Evolutionary conservation across 2,797 vertebrate species (phyloP).

Genomic region (Enteromius unitaeniatus): DNA sequence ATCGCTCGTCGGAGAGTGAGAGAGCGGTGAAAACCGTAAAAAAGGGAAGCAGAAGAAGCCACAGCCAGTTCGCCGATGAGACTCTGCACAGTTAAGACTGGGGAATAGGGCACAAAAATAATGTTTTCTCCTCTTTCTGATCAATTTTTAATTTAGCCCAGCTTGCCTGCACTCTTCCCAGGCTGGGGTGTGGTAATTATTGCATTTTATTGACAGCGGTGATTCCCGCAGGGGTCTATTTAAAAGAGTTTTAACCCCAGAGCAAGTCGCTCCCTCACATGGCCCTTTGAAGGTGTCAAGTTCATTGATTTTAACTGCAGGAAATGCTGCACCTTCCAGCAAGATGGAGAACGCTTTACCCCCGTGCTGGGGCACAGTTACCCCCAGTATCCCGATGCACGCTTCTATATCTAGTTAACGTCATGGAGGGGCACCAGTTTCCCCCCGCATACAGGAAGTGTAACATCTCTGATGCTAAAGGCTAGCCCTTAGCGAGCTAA

Average conservation of each 20-base stretch:
- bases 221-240: constrained; percentile 87
- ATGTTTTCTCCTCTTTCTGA: constrained; percentile 82
- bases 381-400: constrained; percentile 8
- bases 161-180: constrained; percentile 76
- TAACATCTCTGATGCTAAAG: constrained; percentile 26
- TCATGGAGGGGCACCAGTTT: not conserved
- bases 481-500: not conserved
- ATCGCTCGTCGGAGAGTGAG: constrained; percentile 63
- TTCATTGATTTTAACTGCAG: constrained; percentile 90
- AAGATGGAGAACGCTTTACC: constrained; percentile 8
- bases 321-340: constrained; percentile 85
- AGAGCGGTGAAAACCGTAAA: constrained; percentile 58
- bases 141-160: constrained; percentile 86
- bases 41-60: constrained; percentile 1
- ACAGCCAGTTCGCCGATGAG: constrained; percentile 40
- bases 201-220: constrained; percentile 89
- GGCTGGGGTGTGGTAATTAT: constrained; percentile 85
- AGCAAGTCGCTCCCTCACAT: constrained; percentile 84
- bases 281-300: constrained; percentile 89
- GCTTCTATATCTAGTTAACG: constrained; percentile 17
- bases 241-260: constrained; percentile 92
- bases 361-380: constrained; percentile 3
- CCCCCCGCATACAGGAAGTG: constrained; percentile 20
- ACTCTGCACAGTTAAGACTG: constrained; percentile 43
- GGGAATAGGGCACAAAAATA: constrained; percentile 64